Conservation (phyloP, 2,797 vertebrate genomes). For the Uromys caudimaculatus region DNA sequence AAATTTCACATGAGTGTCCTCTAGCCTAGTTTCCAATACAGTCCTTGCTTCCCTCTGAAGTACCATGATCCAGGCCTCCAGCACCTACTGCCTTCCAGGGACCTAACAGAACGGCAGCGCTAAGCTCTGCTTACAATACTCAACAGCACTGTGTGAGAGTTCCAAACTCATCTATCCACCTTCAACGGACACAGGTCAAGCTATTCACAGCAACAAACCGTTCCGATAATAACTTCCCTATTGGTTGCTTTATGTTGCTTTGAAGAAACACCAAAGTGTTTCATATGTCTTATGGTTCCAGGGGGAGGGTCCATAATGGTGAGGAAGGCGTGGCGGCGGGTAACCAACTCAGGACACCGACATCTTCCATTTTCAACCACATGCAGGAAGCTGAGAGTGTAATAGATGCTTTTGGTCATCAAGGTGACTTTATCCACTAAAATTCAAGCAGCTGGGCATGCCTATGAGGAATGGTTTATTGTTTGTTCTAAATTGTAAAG, state of each 20-base stretch:
- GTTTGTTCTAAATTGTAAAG: not conserved
- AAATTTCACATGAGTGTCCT: not conserved
- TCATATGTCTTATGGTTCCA: not conserved
- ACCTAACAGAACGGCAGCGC: not conserved
- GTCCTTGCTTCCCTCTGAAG: not conserved
- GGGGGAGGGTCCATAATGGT: not conserved
- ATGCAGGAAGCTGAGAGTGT: not conserved
- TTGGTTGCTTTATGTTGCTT: not conserved
- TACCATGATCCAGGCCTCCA: not conserved
- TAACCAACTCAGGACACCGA: not conserved
- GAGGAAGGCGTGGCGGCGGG: not conserved
- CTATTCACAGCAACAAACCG: not conserved
- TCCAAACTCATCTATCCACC: not conserved
- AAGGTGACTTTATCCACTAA: not conserved
- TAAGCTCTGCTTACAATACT: not conserved
- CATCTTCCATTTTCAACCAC: not conserved
- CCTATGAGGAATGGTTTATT: not conserved
- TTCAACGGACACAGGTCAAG: not conserved
- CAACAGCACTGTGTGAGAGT: not conserved
- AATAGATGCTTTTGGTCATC: not conserved
- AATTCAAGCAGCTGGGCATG: not conserved
- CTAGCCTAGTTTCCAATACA: not conserved
- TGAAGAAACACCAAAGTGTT: not conserved
- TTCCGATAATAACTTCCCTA: not conserved
- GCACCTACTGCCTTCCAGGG: not conserved